These are phyloP conservation scores for Aelia acuminata DNA, from an alignment of 2,888 invertebrate genomes.

Conservation along the genomic window DNA sequence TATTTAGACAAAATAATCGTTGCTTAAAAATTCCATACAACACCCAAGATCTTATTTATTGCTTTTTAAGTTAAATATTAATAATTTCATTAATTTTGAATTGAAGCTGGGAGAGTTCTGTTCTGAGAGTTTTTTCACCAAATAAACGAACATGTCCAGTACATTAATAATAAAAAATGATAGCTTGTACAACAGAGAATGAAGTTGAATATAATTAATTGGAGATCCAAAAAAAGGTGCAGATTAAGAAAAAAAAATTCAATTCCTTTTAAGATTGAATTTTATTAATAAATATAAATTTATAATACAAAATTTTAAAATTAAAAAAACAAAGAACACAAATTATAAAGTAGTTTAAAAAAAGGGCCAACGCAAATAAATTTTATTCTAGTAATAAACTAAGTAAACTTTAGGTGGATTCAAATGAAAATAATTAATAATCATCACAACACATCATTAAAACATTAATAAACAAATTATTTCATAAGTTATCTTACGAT, in stretches of 20 bases:
- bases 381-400: background rate
- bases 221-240: background rate
- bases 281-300: slow-evolving; percentile 51
- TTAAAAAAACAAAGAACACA: background rate
- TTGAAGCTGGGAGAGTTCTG: no score
- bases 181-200: no score
- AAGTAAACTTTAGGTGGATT: background rate
- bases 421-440: background rate
- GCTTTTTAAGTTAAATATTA: no score
- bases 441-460: background rate
- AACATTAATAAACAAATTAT: background rate
- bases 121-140: no score
- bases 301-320: slow-evolving; percentile 40
- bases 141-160: no score
- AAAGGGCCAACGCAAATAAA: background rate
- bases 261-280: slow-evolving; percentile 7
- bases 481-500: background rate
- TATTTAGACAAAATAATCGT: no score
- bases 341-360: background rate
- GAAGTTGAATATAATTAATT: no score
- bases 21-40: no score
- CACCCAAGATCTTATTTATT: no score
- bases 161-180: background rate
- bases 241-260: background rate
- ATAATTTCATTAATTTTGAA: no score